Conservation (phyloP, 2,797 vertebrate genomes). For the Acipenser oxyrinchus region DNA sequence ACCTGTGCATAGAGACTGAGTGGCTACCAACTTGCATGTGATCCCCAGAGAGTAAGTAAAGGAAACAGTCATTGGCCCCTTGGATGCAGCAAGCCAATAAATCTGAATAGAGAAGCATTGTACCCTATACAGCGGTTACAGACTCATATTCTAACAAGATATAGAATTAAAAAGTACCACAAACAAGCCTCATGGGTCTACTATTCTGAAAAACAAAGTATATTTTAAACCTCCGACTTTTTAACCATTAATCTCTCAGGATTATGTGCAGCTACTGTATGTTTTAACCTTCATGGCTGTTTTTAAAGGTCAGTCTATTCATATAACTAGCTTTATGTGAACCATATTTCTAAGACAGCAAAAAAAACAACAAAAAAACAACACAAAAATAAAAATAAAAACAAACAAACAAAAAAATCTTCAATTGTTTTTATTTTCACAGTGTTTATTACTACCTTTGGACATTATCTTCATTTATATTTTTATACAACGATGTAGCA, state of each 20-base stretch:
- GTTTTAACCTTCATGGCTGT: conserved; percentile 62
- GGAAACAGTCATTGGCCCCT: no score
- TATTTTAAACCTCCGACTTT: conserved; percentile 45
- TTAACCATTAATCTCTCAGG: conserved; percentile 47
- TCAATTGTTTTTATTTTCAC: no score
- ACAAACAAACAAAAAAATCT: no score
- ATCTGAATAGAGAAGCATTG: no score
- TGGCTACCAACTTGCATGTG: no score
- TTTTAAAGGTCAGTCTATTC: conserved; percentile 54
- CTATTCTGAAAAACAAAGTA: conserved; percentile 34
- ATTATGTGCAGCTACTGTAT: conserved; percentile 46
- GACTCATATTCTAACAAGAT: background rate
- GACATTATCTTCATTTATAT: no score
- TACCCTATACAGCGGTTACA: no score
- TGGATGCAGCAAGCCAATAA: no score
- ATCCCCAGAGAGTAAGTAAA: no score
- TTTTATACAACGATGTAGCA: no score
- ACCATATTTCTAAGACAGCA: background rate
- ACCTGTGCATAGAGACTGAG: no score
- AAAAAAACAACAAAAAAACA: conserved; percentile 11
- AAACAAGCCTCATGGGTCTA: conserved; percentile 10
- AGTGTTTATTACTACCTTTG: no score
- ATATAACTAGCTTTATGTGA: conserved; percentile 28
- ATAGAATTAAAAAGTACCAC: conserved; percentile 14
- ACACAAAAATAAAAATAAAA: conserved; percentile 30